These are phyloP conservation scores for Patella vulgata DNA, from an alignment of 1,140 invertebrate species.

Conservation along the genomic window DNA sequence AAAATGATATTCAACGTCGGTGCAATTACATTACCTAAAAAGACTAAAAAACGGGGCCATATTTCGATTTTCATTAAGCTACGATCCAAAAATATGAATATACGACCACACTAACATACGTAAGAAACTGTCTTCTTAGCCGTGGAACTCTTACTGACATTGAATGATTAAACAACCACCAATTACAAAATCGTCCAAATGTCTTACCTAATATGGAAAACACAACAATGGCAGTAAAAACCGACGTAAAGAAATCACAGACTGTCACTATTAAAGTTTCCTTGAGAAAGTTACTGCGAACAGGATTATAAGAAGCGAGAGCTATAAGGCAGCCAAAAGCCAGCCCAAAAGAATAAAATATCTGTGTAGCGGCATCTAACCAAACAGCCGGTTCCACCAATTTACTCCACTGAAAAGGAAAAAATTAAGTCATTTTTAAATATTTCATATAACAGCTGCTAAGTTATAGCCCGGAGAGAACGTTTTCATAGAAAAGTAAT, in stretches of 20 bases:
- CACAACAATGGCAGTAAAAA: constrained; percentile 52
- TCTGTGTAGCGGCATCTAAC: constrained; percentile 88
- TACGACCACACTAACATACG: too few species aligned
- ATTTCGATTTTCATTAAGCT: too few species aligned
- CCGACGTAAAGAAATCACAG: constrained; percentile 51
- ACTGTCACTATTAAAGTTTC: constrained; percentile 49
- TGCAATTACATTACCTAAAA: too few species aligned
- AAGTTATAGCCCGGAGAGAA: background rate
- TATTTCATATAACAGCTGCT: too few species aligned
- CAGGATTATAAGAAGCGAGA: constrained; percentile 76
- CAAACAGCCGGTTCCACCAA: constrained; percentile 68
- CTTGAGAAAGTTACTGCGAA: constrained; percentile 47
- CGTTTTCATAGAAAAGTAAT: background rate
- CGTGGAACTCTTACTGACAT: too few species aligned
- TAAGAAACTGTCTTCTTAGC: too few species aligned
- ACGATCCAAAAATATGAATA: too few species aligned
- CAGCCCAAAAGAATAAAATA: constrained; percentile 86
- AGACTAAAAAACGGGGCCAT: too few species aligned
- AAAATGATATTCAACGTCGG: too few species aligned
- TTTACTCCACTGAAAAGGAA: constrained; percentile 42
- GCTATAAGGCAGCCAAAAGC: constrained; percentile 75
- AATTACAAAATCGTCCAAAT: too few species aligned
- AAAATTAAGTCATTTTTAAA: too few species aligned
- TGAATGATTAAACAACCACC: too few species aligned
- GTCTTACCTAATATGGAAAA: constrained; percentile 47